Base-by-base conservation (phyloP, 2,888 invertebrate species). In the Lysandra coridon region DNA sequence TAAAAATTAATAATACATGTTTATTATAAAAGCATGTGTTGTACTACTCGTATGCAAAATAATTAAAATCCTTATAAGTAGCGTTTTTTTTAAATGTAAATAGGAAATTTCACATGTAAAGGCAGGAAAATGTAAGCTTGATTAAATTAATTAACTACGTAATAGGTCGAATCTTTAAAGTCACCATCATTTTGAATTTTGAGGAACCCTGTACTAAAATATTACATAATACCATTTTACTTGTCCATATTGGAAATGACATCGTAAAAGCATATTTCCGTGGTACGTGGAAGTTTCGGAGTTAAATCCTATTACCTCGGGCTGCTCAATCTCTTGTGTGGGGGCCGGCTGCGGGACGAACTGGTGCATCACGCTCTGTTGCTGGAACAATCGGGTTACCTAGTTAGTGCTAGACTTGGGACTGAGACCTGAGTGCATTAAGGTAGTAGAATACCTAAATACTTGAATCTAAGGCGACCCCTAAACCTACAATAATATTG, bases 301-400 rank as follows among this genome's bases (percentile, higher is more conserved):
- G 40, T 33, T 64, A 76, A 82, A 82, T 83, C 86, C 69, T 69
- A 69, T 86, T 87, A 94, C 94, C 87, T 94, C 93, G 79, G 92
- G 89, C 84, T 94, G 94, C 83, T 94, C 94, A 80, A 93, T 83
- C 82, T 94, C 94, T 81, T 94, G 94, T 6, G 93, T 92, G n/a
- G 94, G 94, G 10, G 94, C 93, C 7, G 91, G 84, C 84, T 94
- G 94, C 2, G 94, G 94, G 69, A 94, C 90, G 83, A 93, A 94
- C 84, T 94, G 94, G 82, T 94, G 94, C 79, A 94, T 87, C 62
- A 92, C 87, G 73, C 88, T 88, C 37, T 88, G 86, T 85, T 93
- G 94, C 93, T 93, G 88, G 73, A 90, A 89, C 80, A 64, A 81
- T 83, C 78, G 80, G 12, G 30, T 30, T 14, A 44, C 40, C 40